These are phyloP conservation scores for Magallana nippona DNA, from an alignment of 2,888 invertebrate species.

Conservation along the genomic window DNA sequence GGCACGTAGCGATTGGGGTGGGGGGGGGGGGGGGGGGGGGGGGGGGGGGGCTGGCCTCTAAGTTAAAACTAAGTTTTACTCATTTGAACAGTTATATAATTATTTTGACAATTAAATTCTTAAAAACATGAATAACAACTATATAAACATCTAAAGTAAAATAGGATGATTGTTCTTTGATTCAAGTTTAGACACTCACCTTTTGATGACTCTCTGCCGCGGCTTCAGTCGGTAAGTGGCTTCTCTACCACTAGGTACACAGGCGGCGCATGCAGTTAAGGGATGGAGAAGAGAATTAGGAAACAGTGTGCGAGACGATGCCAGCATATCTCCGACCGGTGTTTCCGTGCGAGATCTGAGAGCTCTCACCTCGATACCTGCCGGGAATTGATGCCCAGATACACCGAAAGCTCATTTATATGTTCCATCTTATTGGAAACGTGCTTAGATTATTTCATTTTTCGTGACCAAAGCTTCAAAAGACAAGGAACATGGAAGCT, in stretches of 20 bases:
- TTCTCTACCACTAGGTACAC: not conserved
- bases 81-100: too few relatives aligned
- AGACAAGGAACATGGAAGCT: too few relatives aligned
- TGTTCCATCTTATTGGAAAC: not conserved
- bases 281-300: not conserved
- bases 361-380: not conserved
- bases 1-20: too few relatives aligned
- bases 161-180: not conserved
- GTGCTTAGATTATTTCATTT: not conserved
- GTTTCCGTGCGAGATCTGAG: not conserved
- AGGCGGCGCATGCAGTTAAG: not conserved
- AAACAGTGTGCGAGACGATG: not conserved
- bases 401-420: not conserved
- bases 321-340: not conserved
- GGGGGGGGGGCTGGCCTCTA: too few relatives aligned
- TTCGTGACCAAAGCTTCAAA: too few relatives aligned
- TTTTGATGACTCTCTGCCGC: conserved; percentile 11
- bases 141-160: too few relatives aligned
- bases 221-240: not conserved
- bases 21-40: too few relatives aligned
- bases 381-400: not conserved
- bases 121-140: too few relatives aligned
- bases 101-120: too few relatives aligned
- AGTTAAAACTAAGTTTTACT: too few relatives aligned
- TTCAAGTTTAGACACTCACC: not conserved